These are phyloP conservation scores for Hipparchia sbordonii DNA, from an alignment of 2,888 invertebrate species.

Conservation along the genomic window DNA sequence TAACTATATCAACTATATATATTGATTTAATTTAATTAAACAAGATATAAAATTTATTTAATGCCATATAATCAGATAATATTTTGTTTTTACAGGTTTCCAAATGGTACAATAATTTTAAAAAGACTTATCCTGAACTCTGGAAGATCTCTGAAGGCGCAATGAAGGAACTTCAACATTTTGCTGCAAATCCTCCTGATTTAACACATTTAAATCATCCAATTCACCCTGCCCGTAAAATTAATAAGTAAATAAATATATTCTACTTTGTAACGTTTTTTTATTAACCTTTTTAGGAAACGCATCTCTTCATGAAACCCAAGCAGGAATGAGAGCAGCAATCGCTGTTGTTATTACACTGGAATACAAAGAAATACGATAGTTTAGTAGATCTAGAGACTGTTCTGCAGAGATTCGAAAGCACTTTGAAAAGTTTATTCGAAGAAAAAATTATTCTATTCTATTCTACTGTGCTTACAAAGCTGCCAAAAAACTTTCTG, in stretches of 20 bases:
- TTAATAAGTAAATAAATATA: slow-evolving; percentile 54
- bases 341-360: slow-evolving; percentile 34
- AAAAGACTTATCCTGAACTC: slow-evolving; percentile 85
- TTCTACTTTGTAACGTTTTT: neutral
- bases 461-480: too few species aligned
- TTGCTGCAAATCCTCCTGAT: slow-evolving; percentile 89
- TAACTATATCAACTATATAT: too few species aligned
- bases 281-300: slow-evolving; percentile 18
- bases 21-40: neutral
- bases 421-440: too few species aligned
- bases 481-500: too few species aligned
- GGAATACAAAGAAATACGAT: slow-evolving; percentile 13
- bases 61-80: neutral
- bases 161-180: slow-evolving; percentile 86
- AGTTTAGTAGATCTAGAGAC: too few species aligned
- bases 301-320: slow-evolving; percentile 37
- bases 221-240: slow-evolving; percentile 86
- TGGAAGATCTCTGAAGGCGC: slow-evolving; percentile 88
- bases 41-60: neutral
- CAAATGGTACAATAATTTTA: slow-evolving; percentile 88
- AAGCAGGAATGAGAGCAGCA: slow-evolving; percentile 39
- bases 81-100: slow-evolving; percentile 58
- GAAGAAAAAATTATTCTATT: too few species aligned
- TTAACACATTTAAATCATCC: slow-evolving; percentile 87
- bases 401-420: too few species aligned